phyloP scores from a whole-genome alignment of 2,797 vertebrate genomes.

The Onychomys arenicola region DNA sequence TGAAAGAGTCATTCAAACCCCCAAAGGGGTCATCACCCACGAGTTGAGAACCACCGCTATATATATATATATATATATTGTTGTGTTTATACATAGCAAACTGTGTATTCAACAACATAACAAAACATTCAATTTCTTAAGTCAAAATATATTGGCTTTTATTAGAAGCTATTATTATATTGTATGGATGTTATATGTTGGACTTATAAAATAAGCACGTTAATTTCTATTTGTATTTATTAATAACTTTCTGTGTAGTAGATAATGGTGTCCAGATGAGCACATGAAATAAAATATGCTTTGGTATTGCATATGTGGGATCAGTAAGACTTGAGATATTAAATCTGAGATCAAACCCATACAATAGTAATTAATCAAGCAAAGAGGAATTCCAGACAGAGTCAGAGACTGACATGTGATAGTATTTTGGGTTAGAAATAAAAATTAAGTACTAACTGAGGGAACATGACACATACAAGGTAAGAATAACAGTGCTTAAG shows the following conservation, averaged over 20 bases:
- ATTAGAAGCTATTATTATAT: constrained; percentile 4
- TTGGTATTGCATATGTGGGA: neutral
- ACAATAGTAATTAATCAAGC: neutral
- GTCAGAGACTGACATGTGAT: neutral
- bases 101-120: neutral
- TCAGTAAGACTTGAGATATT: neutral
- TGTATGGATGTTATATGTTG: neutral
- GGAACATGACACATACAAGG: neutral
- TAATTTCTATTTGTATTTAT: neutral
- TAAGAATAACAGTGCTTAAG: neutral
- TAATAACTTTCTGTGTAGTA: neutral
- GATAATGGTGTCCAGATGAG: neutral
- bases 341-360: neutral
- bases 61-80: neutral
- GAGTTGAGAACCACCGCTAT: neutral
- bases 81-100: neutral
- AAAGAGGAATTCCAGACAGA: neutral
- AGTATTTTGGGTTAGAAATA: neutral
- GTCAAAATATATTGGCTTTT: constrained; percentile 24
- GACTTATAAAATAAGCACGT: neutral
- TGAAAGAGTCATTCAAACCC: neutral
- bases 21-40: neutral
- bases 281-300: neutral
- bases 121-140: neutral
- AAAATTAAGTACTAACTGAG: neutral